Evolutionary conservation across 2,797 vertebrate species (phyloP), one percentile per base, ranked within the genome.

Genomic region (Percopsis omiscomaycus): DNA sequence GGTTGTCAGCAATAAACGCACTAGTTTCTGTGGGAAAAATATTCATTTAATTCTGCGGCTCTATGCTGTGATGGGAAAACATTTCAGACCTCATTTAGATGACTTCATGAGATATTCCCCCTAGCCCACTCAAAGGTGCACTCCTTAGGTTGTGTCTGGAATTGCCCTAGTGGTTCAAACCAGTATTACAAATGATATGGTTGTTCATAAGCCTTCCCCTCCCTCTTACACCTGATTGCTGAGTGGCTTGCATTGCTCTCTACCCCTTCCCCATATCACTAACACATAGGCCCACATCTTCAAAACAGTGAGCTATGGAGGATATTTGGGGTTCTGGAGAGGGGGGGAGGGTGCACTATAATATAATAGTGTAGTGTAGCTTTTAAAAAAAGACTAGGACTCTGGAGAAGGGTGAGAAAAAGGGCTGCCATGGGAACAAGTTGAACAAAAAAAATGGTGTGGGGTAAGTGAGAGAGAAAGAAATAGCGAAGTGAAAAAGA

Each of bases 1-100:
- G 76, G 42, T 65, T 73, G 84, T 90, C 87, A 89, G 86, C 89
- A 89, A 42, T 85, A 85, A 86, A 85, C 76, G 71, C 52, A 29
- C 49, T 63, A 64, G 22, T 5, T 75, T 89, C 83, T 44, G 61
- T 32, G 57, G 32, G 16, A 55, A n/a, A 14, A 73, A 81, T 78
- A 80, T 84, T 80, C 55, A 75, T 84, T 68, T 71, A 76, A 76
- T 73, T 59, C 64, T 61, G 45, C 51, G 55, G 75, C 63, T 60
- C 57, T 51, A 67, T 11, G 37, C 32, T 59, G 60, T 37, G 42
- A 55, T 45, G 62, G 66, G 66, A 59, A 64, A 45, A 55, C 16
- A 46, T 67, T 66, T 51, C 71, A 65, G 28, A 57, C 22, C 58
- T 32, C 44, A 44, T 64, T 64, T 45, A 22, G 22, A 22, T 22